Conservation (phyloP, 2,888 invertebrate genomes). For the Lysandra bellargus region DNA sequence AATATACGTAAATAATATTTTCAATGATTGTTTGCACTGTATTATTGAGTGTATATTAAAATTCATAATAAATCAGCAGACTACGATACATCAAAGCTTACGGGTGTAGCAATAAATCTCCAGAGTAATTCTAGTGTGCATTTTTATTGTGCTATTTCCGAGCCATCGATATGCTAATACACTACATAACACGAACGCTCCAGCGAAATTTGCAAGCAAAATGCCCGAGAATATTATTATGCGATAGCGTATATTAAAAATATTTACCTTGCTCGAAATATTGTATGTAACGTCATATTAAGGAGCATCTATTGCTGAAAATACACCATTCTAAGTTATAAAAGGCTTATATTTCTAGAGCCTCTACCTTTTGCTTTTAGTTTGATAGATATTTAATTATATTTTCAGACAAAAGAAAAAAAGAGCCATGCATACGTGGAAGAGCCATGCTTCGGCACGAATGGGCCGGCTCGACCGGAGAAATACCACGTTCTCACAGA, state of each 20-base stretch:
- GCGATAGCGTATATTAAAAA: conserved; percentile 34
- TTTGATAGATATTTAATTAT: too few relatives aligned
- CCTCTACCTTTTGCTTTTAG: background rate
- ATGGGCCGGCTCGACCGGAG: too few relatives aligned
- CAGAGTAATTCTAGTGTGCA: conserved; percentile 44
- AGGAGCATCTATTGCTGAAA: background rate
- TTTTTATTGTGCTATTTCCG: conserved; percentile 50
- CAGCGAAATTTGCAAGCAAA: conserved; percentile 64
- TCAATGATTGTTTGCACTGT: background rate
- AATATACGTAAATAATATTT: too few relatives aligned
- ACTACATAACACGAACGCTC: conserved; percentile 51
- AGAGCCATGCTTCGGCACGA: too few relatives aligned
- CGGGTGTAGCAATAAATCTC: conserved; percentile 23
- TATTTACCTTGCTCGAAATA: conserved; percentile 25
- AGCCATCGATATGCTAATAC: conserved; percentile 61
- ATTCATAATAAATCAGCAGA: background rate
- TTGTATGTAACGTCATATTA: background rate
- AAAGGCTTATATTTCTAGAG: background rate
- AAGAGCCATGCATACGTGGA: too few relatives aligned
- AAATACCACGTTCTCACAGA: too few relatives aligned
- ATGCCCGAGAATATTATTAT: conserved; percentile 49
- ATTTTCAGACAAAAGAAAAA: too few relatives aligned
- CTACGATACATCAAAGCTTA: conserved; percentile 25
- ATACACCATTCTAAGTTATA: background rate
- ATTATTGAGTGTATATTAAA: conserved; percentile 18